Evolutionary conservation across 2,888 invertebrate species (phyloP).

Genomic region (Adela reaumurella): DNA sequence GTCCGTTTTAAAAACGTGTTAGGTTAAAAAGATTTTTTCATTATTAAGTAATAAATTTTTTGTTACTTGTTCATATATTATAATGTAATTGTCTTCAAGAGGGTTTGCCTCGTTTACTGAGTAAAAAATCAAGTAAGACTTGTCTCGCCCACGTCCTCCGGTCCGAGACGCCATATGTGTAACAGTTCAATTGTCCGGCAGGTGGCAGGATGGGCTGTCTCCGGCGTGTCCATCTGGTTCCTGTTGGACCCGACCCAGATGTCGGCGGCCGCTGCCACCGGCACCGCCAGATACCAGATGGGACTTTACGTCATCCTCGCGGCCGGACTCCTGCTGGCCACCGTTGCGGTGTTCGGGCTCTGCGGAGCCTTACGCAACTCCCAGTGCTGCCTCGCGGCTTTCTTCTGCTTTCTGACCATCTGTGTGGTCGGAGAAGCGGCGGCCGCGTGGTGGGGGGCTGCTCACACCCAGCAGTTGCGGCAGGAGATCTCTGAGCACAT

Average conservation of each 20-base stretch:
- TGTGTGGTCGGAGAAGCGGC: conserved; percentile 38
- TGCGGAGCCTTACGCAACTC: conserved; percentile 18
- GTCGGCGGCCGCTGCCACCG: not conserved
- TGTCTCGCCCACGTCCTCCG: too few species aligned
- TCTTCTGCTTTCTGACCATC: conserved; percentile 34
- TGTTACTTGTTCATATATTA: too few species aligned
- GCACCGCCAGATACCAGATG: not conserved
- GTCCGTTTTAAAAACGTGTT: too few species aligned
- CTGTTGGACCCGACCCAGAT: not conserved
- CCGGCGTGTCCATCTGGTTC: not conserved
- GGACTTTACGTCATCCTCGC: not conserved
- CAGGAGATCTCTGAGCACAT: conserved; percentile 24
- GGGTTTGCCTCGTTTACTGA: too few species aligned
- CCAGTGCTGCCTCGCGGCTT: conserved; percentile 32
- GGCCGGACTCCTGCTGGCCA: conserved; percentile 2
- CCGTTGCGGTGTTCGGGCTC: conserved; percentile 3
- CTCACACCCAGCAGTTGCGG: conserved; percentile 32
- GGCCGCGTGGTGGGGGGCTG: conserved; percentile 40
- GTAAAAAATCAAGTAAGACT: too few species aligned
- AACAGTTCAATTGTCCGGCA: not conserved
- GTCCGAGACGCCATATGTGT: too few species aligned
- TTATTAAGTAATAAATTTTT: too few species aligned
- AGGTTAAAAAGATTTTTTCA: too few species aligned
- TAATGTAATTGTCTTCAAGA: too few species aligned
- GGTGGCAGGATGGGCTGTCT: not conserved